Percentiles rank a stretch among this genome's conserved stretches.
phyloP scores from a whole-genome alignment of 2,888 invertebrate species.

The Meandrusa payeni region DNA sequence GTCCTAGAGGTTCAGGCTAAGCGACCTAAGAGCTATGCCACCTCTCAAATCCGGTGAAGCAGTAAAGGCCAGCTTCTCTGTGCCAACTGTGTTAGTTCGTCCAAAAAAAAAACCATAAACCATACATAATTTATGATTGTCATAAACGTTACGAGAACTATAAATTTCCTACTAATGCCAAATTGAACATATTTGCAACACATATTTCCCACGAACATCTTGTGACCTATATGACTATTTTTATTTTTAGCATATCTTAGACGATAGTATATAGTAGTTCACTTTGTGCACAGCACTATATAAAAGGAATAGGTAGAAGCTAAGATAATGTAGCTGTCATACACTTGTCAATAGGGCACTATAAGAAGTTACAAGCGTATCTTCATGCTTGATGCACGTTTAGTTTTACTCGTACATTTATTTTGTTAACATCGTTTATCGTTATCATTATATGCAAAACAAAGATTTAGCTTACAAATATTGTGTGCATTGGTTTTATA shows the following conservation, averaged over 20 bases:
- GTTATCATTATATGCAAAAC: no score
- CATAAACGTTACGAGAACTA: no score
- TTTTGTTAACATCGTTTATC: no score
- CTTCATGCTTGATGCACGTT: constrained; percentile 4
- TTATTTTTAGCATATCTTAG: constrained; percentile 61
- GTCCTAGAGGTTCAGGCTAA: no score
- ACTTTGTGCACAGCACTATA: constrained; percentile 11
- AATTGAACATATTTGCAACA: constrained; percentile 26
- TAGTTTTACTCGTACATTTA: no score
- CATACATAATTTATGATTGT: no score
- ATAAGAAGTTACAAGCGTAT: constrained; percentile 7
- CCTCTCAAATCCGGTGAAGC: no score
- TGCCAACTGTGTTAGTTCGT: no score
- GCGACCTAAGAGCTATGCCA: no score
- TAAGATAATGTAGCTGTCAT: constrained; percentile 3
- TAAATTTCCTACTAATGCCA: no score
- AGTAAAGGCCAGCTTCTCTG: no score
- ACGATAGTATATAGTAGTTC: constrained; percentile 46
- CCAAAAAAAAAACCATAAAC: no score
- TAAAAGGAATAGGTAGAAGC: constrained; percentile 18
- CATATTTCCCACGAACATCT: constrained; percentile 37
- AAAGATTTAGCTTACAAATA: background rate
- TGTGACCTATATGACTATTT: constrained; percentile 42
- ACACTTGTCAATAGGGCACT: constrained; percentile 6
- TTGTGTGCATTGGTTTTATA: constrained; percentile 3